Evolutionary conservation across 2,113 vertebrate genomes (phyloP), one percentile per base, ranked within the genome.

Genomic region (Myxocyprinus asiaticus): DNA sequence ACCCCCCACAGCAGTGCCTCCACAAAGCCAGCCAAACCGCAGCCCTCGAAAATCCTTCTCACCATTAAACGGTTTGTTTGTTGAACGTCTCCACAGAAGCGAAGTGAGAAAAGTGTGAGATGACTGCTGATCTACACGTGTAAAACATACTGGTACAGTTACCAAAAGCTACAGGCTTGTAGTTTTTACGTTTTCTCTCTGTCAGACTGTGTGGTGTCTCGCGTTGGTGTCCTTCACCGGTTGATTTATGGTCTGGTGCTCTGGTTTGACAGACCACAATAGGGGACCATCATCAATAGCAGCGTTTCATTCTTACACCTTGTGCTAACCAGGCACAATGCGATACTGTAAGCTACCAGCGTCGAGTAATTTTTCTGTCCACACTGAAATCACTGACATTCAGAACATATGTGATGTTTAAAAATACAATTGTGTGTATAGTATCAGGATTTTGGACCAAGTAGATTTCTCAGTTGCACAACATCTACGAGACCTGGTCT

Each of bases 181-280:
- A 53, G 63, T 82, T 64, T 69, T 62, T 79, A 63, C 59, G 59
- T 67, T 72, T 9, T 51, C 33, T 33, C 67, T 48, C 9, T 68
- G 73, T 73, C 63, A 68, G 44, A 51, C 53, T 42, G 70, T 73
- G 51, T 62, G 53, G n/a, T 62, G 74, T 59, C 74, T 67, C 50
- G 62, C 53, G 53, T 48, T 67, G 22, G 88, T 73, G 86, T 91
- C 90, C 91, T 93, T 91, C 89, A 90, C 85, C 86, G 43, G 3
- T 58, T 88, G 88, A 91, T 91, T 90, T 92, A 90, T 87, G 85
- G 86, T 83, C 58, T 80, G 68, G 83, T 82, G 83, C 83, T 81
- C 79, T 76, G 87, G 87, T 86, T 88, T 89, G 88, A 89, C 91
- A 85, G 88, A 84, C 89, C 84, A 88, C 89, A 88, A 87, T 88